Conservation (phyloP, 2,888 invertebrate species). For the Eilema griseolum region DNA sequence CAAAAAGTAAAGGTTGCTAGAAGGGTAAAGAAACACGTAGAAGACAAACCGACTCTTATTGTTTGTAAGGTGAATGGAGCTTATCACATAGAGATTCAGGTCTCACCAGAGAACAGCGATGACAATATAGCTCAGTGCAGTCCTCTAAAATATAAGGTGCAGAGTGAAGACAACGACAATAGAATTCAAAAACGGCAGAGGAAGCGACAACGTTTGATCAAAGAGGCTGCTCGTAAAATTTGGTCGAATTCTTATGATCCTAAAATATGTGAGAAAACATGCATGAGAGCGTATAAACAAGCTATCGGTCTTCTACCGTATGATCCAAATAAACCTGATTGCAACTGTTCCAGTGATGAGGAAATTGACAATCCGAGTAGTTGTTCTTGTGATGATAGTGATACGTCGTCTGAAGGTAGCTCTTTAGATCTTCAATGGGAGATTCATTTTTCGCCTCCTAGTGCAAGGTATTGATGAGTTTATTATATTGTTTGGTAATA, state of each 20-base stretch:
- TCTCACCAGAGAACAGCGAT: constrained; percentile 47
- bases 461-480: constrained; percentile 27
- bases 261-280: constrained; percentile 67
- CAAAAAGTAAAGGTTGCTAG: constrained; percentile 52
- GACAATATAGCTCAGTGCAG: constrained; percentile 51
- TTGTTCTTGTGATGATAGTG: constrained; percentile 62
- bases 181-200: constrained; percentile 58
- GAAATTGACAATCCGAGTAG: constrained; percentile 37
- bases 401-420: constrained; percentile 63
- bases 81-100: constrained; percentile 74
- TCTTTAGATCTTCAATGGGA: constrained; percentile 79
- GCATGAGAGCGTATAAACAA: constrained; percentile 66
- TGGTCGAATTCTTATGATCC: constrained; percentile 67
- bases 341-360: constrained; percentile 48
- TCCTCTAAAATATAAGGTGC: constrained; percentile 72
- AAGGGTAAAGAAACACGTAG: constrained; percentile 62
- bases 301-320: constrained; percentile 60
- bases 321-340: constrained; percentile 56
- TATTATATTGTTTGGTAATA: constrained; percentile 8
- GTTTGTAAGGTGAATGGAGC: constrained; percentile 72
- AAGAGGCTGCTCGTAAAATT: constrained; percentile 57
- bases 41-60: constrained; percentile 70
- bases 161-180: constrained; percentile 62
- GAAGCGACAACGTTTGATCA: constrained; percentile 56
- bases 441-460: constrained; percentile 76